Percentiles rank a stretch among this genome's conserved stretches.
Evolutionary conservation across 2,113 vertebrate genomes (phyloP).

Genomic region (Serilophus lunatus): DNA sequence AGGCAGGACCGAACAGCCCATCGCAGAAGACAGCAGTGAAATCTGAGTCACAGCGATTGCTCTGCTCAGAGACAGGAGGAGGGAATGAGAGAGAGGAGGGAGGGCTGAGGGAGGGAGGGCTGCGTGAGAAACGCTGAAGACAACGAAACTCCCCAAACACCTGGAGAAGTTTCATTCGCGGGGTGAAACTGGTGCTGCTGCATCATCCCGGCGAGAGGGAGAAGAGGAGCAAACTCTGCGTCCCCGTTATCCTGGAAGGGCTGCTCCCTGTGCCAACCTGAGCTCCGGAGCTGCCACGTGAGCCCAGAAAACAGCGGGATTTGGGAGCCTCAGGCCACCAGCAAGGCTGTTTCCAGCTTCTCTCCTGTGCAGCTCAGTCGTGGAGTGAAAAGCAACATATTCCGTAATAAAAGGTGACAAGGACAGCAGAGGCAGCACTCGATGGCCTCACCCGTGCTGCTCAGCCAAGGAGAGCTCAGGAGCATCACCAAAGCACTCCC

Average conservation of each 20-base stretch:
- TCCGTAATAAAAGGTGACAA: background rate
- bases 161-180: background rate
- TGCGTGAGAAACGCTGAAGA: slow-evolving; percentile 36
- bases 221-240: background rate
- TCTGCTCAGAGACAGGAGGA: background rate
- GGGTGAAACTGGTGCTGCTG: background rate
- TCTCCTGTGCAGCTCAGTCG: background rate
- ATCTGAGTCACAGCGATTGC: slow-evolving; percentile 41
- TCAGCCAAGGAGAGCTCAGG: background rate
- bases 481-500: background rate
- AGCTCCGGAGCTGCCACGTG: background rate
- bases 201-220: background rate
- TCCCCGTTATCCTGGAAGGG: background rate
- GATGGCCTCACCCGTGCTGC: background rate
- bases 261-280: background rate
- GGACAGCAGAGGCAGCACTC: background rate
- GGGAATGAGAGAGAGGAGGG: too few relatives aligned
- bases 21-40: background rate
- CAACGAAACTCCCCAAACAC: slow-evolving; percentile 23
- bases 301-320: background rate
- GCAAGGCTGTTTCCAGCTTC: background rate
- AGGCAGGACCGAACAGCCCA: slow-evolving; percentile 46
- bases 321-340: background rate
- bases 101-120: background rate
- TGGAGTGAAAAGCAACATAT: background rate